A percentile compares a stretch with the other conserved stretches of the same genome.
These are phyloP conservation scores for Protomyctophum bolini DNA, from an alignment of 2,113 vertebrate genomes.

Conservation along the genomic window DNA sequence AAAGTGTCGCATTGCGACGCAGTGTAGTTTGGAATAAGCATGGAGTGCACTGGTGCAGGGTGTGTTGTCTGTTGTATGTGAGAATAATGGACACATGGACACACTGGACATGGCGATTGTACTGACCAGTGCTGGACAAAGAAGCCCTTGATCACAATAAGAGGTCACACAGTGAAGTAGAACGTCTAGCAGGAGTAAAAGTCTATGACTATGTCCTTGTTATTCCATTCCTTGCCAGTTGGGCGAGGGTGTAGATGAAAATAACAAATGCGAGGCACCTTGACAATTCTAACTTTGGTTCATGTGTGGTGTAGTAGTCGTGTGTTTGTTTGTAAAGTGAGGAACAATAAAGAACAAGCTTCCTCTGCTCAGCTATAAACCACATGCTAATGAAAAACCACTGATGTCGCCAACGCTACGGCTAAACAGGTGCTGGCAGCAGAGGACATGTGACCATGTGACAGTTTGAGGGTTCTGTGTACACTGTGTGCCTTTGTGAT, in stretches of 20 bases:
- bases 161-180: constrained; percentile 42
- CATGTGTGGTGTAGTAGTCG: constrained; percentile 17
- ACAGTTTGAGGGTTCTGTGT: constrained; percentile 31
- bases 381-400: constrained; percentile 57
- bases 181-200: constrained; percentile 27
- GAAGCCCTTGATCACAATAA: constrained; percentile 31
- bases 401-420: constrained; percentile 40
- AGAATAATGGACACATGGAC: constrained; percentile 17
- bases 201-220: constrained; percentile 36
- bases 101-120: constrained; percentile 8
- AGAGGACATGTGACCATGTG: constrained; percentile 32
- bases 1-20: too few species aligned
- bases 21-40: too few species aligned
- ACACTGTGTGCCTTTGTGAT: constrained; percentile 25
- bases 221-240: constrained; percentile 53
- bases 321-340: constrained; percentile 53
- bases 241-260: constrained; percentile 57
- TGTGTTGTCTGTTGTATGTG: constrained; percentile 9
- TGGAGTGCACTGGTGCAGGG: not conserved
- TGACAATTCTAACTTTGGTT: constrained; percentile 26
- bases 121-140: constrained; percentile 9
- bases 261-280: constrained; percentile 55
- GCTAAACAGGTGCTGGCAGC: constrained; percentile 19
- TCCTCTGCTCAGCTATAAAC: constrained; percentile 63
- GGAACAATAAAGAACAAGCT: constrained; percentile 50